Evolutionary conservation across 2,113 vertebrate genomes (phyloP).

Genomic region (Vulpes lagopus): DNA sequence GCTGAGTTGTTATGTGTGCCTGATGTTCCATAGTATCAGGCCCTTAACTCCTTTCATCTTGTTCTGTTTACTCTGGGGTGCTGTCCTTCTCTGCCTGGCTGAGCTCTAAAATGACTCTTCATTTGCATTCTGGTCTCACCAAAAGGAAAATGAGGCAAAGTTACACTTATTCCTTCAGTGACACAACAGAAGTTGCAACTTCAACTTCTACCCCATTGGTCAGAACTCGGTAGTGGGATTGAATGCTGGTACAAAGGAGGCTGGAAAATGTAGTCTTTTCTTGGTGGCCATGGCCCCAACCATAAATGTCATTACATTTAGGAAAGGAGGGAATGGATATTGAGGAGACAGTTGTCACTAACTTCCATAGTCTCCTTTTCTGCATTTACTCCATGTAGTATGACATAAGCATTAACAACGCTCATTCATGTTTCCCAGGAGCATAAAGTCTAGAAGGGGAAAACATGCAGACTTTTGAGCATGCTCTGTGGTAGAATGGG

Average conservation of each 20-base stretch:
- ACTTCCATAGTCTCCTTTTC: not conserved
- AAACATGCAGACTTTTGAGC: not conserved
- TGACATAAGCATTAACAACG: not conserved
- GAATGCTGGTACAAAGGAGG: not conserved
- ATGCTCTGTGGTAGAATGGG: not conserved
- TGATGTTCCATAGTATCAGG: not conserved
- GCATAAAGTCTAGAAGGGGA: not conserved
- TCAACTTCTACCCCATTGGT: not conserved
- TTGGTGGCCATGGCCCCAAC: not conserved
- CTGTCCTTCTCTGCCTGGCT: not conserved
- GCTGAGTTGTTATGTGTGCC: not conserved
- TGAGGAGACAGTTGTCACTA: not conserved
- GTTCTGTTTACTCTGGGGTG: not conserved
- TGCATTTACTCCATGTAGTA: not conserved
- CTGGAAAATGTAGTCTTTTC: not conserved
- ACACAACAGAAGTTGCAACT: not conserved
- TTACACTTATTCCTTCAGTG: not conserved
- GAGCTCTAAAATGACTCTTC: not conserved
- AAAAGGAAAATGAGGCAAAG: slow-evolving; percentile 6
- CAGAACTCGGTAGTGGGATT: not conserved
- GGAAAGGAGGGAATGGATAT: not conserved
- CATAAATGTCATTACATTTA: not conserved
- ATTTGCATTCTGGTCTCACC: not conserved
- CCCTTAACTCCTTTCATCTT: not conserved
- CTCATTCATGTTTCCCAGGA: not conserved